These are phyloP conservation scores for Vandiemenella viatica DNA, from an alignment of 2,888 invertebrate species.

Conservation along the genomic window DNA sequence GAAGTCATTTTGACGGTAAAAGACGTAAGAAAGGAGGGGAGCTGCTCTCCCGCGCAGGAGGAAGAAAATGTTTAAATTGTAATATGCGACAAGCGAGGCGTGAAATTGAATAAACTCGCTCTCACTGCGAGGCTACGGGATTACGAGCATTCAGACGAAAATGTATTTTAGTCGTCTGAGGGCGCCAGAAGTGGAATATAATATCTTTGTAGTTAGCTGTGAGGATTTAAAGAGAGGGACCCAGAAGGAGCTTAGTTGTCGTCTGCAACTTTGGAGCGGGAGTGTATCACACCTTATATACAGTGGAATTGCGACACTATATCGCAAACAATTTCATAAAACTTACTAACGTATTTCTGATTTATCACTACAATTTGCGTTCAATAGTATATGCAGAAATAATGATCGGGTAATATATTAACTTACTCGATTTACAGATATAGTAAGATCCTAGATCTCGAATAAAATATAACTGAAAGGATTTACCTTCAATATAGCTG, in stretches of 20 bases:
- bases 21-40: slow-evolving; percentile 1
- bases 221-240: slow-evolving; percentile 5
- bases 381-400: no score
- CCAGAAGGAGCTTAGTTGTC: no score
- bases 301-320: no score
- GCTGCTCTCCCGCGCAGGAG: slow-evolving; percentile 1
- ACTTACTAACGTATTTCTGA: not conserved
- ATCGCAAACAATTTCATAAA: not conserved
- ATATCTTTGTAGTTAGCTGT: slow-evolving; percentile 14
- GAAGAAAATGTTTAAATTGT: slow-evolving; percentile 21
- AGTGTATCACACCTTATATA: no score
- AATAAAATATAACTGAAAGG: no score
- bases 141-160: slow-evolving; percentile 9
- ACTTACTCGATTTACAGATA: no score
- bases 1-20: not conserved
- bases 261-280: no score
- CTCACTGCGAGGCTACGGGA: not conserved
- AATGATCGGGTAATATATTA: no score
- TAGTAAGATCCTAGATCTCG: no score
- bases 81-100: slow-evolving; percentile 25
- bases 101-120: slow-evolving; percentile 27
- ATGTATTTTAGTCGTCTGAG: slow-evolving; percentile 8
- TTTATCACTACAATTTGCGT: no score
- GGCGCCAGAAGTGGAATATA: slow-evolving; percentile 7
- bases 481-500: no score